Base-by-base conservation (phyloP, 2,113 vertebrate genomes). In the Marcusenius ussheri region DNA sequence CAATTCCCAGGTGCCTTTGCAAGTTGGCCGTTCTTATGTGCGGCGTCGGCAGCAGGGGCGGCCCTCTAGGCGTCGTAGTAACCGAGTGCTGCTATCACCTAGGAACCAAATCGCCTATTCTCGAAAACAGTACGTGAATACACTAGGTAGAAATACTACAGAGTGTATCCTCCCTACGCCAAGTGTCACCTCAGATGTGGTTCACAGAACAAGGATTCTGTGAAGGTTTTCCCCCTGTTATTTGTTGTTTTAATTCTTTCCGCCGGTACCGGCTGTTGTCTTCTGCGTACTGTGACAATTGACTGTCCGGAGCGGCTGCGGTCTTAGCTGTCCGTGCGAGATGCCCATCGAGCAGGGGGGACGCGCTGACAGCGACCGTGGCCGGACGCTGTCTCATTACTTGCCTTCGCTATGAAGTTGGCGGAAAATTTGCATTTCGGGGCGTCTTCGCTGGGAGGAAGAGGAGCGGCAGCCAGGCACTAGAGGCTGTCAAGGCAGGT, bases 31-130 rank as follows among this genome's bases (percentile, higher is more conserved):
- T 35, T 84, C 49, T 91, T 51, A 50, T 51, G 89, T 83, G 35
- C 87, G 53, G 70, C 89, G 80, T 90, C 84, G 87, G 92, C 93
- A 91, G 90, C 90, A 74, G 70, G 70, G 87, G 90, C 92, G 91
- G 92, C 92, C 86, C 21, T 93, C 90, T 89, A 91, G 92, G 90
- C 92, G 92, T 94, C 92, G 91, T 92, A 89, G 93, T 93, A 93
- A 93, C 93, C 53, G 91, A 92, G 90, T 45, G 42, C 39, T 62
- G 31, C 84, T 31, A 90, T 66, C 53, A 83, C 87, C 91, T 87
- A 89, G 89, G 91, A 90, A 90, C 91, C 89, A 90, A 88, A 93
- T 91, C 85, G 89, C 49, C 87, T 88, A 93, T 93, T 94, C 93
- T 90, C 51, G 58, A 93, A 93, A 89, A 88, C 39, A 85, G 88